phyloP scores from a whole-genome alignment of 2,797 vertebrate genomes.

The Bucorvus abyssinicus region DNA sequence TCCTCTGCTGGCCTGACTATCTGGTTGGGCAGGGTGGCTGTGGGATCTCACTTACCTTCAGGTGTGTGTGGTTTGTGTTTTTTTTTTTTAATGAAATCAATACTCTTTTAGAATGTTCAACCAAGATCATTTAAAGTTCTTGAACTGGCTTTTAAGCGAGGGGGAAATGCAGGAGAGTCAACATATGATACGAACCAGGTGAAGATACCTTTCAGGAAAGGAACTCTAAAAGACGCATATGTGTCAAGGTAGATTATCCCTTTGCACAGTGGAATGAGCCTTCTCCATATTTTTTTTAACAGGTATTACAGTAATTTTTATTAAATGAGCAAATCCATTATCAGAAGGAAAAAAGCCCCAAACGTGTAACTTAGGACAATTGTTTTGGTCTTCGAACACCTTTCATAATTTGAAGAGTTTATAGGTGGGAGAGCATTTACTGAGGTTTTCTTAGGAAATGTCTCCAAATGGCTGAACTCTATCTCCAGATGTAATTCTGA shows the following conservation, averaged over 20 bases:
- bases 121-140: neutral
- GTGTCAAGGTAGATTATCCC: neutral
- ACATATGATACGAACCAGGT: neutral
- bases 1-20: neutral
- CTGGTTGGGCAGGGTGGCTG: neutral
- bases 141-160: neutral
- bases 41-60: neutral
- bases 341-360: rapidly evolving
- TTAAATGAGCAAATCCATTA: neutral
- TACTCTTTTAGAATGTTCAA: neutral
- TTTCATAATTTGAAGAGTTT: neutral
- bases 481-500: neutral
- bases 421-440: neutral
- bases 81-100: neutral
- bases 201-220: neutral
- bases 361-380: neutral
- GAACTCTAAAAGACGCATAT: neutral
- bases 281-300: neutral
- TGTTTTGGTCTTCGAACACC: neutral
- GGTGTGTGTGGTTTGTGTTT: too few species aligned
- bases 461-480: neutral
- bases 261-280: neutral
- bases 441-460: neutral
- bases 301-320: neutral
- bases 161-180: neutral